Evolutionary conservation across 2,888 invertebrate species (phyloP).

Genomic region (Hofmannophila pseudospretella): DNA sequence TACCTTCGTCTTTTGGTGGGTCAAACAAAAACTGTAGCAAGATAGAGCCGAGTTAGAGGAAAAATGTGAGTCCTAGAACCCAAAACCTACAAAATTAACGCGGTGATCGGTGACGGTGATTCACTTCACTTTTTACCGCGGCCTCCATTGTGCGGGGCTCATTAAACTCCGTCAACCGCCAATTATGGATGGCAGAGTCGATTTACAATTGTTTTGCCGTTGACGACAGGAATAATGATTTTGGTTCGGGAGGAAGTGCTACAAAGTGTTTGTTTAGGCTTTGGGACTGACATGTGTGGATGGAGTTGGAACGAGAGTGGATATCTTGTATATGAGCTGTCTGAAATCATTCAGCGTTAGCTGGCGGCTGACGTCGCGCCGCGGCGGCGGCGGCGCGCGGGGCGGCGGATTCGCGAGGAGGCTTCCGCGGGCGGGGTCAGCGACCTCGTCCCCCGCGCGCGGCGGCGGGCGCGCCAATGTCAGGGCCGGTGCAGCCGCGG

Average conservation of each 20-base stretch:
- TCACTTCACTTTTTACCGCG: conserved; percentile 1
- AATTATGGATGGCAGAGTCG: conserved; percentile 3
- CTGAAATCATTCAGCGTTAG: conserved; percentile 44
- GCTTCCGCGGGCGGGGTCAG: conserved; percentile 27
- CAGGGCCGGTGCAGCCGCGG: conserved; percentile 77
- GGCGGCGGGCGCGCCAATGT: conserved; percentile 72
- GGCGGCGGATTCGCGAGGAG: conserved; percentile 20
- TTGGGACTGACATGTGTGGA: no score
- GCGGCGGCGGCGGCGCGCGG: conserved; percentile 15
- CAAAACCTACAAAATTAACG: conserved; percentile 1
- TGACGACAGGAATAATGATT: conserved; percentile 1
- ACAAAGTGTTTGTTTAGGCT: neutral
- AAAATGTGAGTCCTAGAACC: neutral
- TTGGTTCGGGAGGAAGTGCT: neutral
- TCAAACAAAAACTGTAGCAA: no score
- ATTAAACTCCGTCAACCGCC: conserved; percentile 5
- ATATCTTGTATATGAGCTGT: no score
- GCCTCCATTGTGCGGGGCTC: conserved; percentile 1
- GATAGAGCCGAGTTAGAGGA: neutral
- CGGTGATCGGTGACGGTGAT: no score
- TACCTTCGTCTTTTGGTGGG: no score
- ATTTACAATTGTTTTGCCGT: conserved; percentile 5
- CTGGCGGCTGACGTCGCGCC: conserved; percentile 9
- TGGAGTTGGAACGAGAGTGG: no score
- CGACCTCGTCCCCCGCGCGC: conserved; percentile 53